Evolutionary conservation across 2,888 invertebrate genomes (phyloP).

Genomic region (Cacoxenus indagator): DNA sequence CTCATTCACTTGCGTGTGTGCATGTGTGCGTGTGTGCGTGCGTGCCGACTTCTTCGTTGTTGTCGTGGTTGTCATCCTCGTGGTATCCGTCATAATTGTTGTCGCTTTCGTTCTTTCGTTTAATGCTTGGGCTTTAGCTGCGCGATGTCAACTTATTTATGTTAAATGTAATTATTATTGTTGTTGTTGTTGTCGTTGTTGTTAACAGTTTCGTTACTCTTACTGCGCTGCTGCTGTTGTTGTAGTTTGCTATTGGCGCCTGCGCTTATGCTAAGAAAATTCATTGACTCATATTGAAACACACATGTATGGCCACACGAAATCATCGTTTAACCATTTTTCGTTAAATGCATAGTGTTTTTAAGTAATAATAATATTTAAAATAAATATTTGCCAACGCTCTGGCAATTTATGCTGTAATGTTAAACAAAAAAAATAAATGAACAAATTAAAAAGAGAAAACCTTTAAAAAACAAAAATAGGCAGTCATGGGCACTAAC

Average conservation of each 20-base stretch:
- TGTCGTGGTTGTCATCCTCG: not conserved
- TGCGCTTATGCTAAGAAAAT: slow-evolving; percentile 36
- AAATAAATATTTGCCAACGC: too few relatives aligned
- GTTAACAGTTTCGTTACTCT: slow-evolving; percentile 23
- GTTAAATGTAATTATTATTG: slow-evolving; percentile 21
- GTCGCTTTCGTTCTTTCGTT: slow-evolving; percentile 21
- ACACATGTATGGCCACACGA: not conserved
- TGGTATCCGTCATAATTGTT: not conserved
- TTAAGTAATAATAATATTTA: too few relatives aligned
- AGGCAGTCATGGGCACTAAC: too few relatives aligned
- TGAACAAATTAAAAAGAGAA: too few relatives aligned
- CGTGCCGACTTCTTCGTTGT: not conserved
- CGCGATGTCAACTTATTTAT: slow-evolving; percentile 1
- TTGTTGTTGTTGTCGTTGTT: slow-evolving; percentile 45
- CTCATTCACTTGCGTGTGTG: too few relatives aligned
- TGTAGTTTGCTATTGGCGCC: slow-evolving; percentile 47
- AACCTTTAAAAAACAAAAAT: too few relatives aligned
- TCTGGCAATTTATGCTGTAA: too few relatives aligned
- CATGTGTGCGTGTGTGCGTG: not conserved
- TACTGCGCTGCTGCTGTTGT: slow-evolving; percentile 33
- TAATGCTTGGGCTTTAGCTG: not conserved
- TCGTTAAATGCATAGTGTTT: too few relatives aligned
- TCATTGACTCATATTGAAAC: not conserved
- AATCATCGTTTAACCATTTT: too few relatives aligned
- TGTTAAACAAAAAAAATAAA: too few relatives aligned